A percentile compares a stretch with the other conserved stretches of the same genome.
These are phyloP conservation scores for Gonioctena quinquepunctata DNA, from an alignment of 1,140 invertebrate species.

Conservation along the genomic window DNA sequence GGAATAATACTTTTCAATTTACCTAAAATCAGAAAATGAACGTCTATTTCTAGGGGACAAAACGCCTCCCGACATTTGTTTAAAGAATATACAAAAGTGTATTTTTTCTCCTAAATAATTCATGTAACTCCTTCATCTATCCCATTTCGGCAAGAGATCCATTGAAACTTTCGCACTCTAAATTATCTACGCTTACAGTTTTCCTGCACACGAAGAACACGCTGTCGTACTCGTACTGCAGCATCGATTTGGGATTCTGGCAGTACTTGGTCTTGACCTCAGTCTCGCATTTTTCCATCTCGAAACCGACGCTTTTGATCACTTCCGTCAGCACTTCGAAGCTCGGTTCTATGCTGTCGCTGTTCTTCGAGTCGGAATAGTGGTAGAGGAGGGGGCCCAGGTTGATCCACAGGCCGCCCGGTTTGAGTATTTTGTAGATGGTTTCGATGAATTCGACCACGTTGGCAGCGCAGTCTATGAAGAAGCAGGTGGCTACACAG, in stretches of 20 bases:
- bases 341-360: slow-evolving; percentile 92
- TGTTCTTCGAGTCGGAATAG: slow-evolving; percentile 80
- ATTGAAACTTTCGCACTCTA: background rate
- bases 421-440: slow-evolving; percentile 89
- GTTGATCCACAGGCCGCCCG: slow-evolving; percentile 87
- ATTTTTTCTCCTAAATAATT: too few species aligned
- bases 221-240: slow-evolving; percentile 86
- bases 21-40: too few species aligned
- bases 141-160: too few species aligned
- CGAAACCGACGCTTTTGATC: slow-evolving; percentile 85
- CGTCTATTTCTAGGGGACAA: too few species aligned
- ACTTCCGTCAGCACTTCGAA: slow-evolving; percentile 80
- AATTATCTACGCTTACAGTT: slow-evolving; percentile 52
- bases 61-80: too few species aligned
- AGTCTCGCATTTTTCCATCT: slow-evolving; percentile 73
- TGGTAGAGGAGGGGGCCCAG: slow-evolving; percentile 94
- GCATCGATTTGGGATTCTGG: slow-evolving; percentile 92
- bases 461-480: slow-evolving; percentile 97
- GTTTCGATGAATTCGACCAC: slow-evolving; percentile 93
- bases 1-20: too few species aligned
- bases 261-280: slow-evolving; percentile 85
- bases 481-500: slow-evolving; percentile 95
- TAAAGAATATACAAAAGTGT: too few species aligned
- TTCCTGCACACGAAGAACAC: slow-evolving; percentile 89
- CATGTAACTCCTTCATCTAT: too few species aligned